Conservation (phyloP, 2,113 vertebrate genomes). For the Nesospiza acunhae region DNA sequence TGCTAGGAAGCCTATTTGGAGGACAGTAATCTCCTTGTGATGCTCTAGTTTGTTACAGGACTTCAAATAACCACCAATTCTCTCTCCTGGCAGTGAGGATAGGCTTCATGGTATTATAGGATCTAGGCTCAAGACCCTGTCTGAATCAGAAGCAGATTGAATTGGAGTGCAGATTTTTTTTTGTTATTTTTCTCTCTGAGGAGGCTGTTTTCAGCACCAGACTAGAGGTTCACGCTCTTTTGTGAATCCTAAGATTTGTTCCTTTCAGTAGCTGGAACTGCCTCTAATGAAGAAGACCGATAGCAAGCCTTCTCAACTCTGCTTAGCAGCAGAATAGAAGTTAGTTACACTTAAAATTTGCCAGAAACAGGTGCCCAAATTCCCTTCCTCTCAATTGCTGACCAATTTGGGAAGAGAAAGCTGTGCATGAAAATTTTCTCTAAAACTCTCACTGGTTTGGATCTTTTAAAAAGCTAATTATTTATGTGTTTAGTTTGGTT, state of each 20-base stretch:
- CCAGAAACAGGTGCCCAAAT: neutral
- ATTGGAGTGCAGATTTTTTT: neutral
- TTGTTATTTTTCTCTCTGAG: neutral
- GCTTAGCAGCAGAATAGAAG: neutral
- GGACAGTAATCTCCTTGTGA: neutral
- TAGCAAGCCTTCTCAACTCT: neutral
- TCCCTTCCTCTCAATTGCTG: neutral
- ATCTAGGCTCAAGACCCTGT: neutral
- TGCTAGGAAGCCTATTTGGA: neutral
- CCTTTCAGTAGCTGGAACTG: neutral
- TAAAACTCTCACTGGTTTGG: neutral
- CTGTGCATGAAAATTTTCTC: neutral
- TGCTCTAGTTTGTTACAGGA: neutral
- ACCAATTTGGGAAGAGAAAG: neutral
- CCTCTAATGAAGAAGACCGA: neutral
- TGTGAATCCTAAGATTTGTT: neutral
- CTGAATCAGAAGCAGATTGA: neutral
- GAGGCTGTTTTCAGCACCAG: neutral
- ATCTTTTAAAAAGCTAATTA: neutral
- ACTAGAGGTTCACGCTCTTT: neutral
- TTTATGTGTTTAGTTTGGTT: neutral
- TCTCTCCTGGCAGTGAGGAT: neutral
- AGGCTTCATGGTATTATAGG: neutral
- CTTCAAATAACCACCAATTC: neutral
- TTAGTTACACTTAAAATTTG: neutral